These are phyloP conservation scores for Acrossocheilus fasciatus DNA, from an alignment of 2,797 vertebrate genomes.

Conservation along the genomic window DNA sequence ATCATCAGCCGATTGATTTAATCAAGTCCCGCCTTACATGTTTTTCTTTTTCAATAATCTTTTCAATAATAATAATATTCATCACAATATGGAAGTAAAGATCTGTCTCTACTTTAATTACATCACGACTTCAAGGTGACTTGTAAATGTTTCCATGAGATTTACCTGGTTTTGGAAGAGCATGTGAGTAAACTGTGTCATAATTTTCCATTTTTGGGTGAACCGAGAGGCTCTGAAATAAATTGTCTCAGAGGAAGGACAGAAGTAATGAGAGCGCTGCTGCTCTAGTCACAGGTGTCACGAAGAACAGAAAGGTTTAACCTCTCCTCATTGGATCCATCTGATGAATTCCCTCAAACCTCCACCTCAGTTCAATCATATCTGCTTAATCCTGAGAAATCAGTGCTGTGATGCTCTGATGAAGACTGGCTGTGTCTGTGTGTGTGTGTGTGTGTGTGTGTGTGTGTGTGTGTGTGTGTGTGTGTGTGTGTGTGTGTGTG, in stretches of 20 bases:
- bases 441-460: background rate
- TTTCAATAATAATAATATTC: background rate
- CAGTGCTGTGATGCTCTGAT: conserved; percentile 17
- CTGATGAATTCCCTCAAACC: background rate
- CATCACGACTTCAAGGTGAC: background rate
- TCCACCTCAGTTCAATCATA: conserved; percentile 2
- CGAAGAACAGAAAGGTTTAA: conserved; percentile 15
- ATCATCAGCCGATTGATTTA: background rate
- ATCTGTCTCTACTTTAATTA: background rate
- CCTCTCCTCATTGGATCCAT: background rate
- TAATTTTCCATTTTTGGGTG: background rate
- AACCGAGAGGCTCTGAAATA: background rate
- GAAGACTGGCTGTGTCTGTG: conserved; percentile 7
- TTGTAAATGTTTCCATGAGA: background rate
- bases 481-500: background rate
- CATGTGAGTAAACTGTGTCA: conserved; percentile 22
- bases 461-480: background rate
- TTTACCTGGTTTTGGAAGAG: background rate
- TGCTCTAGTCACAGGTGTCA: background rate
- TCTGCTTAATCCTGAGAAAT: background rate
- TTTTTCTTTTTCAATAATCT: background rate
- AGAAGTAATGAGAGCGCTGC: conserved; percentile 41
- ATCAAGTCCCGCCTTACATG: background rate
- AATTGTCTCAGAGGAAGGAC: conserved; percentile 42
- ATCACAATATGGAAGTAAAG: background rate